phyloP scores from a whole-genome alignment of 2,888 invertebrate species.

The Aquatica leii region DNA sequence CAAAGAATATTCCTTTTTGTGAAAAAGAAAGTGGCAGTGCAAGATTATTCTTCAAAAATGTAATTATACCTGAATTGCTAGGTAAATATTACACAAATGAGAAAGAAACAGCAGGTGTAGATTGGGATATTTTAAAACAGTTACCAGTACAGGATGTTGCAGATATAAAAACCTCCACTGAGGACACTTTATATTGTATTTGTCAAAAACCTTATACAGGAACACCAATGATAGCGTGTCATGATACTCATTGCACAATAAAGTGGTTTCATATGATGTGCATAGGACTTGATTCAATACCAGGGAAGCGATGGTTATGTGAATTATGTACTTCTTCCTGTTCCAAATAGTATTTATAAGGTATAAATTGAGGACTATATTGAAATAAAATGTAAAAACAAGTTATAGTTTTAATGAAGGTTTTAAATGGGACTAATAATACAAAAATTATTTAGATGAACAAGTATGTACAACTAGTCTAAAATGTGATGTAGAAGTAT shows the following conservation, averaged over 20 bases:
- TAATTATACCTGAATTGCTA: not conserved
- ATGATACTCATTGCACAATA: not conserved
- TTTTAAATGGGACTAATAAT: too few relatives aligned
- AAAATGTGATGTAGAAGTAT: too few relatives aligned
- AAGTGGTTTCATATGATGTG: not conserved
- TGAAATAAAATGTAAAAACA: too few relatives aligned
- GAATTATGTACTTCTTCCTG: not conserved
- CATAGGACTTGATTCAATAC: not conserved
- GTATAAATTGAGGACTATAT: not conserved
- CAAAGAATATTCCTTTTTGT: not conserved
- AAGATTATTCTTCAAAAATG: not conserved
- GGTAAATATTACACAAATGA: not conserved
- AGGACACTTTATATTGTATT: not conserved
- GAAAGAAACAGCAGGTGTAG: too few relatives aligned
- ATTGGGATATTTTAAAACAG: too few relatives aligned
- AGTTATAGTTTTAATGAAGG: too few relatives aligned
- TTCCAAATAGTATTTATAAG: not conserved
- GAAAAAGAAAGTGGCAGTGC: slow-evolving; percentile 3
- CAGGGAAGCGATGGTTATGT: not conserved
- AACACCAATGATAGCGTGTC: not conserved
- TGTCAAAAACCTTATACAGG: not conserved
- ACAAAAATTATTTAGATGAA: too few relatives aligned
- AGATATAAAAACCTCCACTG: not conserved
- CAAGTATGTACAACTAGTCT: too few relatives aligned
- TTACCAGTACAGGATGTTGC: too few relatives aligned